Evolutionary conservation across 2,113 vertebrate species (phyloP).

Genomic region (Plectropomus leopardus): DNA sequence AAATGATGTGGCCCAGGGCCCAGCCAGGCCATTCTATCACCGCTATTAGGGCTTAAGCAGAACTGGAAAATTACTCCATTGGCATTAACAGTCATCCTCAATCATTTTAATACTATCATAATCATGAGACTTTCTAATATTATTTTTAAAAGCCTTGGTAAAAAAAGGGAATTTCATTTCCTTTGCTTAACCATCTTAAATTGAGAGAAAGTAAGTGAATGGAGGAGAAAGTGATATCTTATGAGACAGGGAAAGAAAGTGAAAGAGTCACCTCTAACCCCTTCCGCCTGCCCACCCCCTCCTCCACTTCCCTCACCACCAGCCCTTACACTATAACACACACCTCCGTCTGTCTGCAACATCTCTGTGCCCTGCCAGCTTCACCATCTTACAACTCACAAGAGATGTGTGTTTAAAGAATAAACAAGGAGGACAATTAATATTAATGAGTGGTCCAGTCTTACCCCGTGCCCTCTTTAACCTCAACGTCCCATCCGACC

Average conservation of each 20-base stretch:
- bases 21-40: slow-evolving; percentile 74
- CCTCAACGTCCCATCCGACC: slow-evolving; percentile 25
- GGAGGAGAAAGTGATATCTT: slow-evolving; percentile 63
- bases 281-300: neutral
- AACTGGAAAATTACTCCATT: slow-evolving; percentile 80
- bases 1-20: slow-evolving; percentile 77
- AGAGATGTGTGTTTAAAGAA: slow-evolving; percentile 61
- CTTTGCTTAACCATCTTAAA: slow-evolving; percentile 75
- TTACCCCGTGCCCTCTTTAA: slow-evolving; percentile 42
- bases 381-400: slow-evolving; percentile 56
- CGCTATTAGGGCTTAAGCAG: slow-evolving; percentile 78
- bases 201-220: slow-evolving; percentile 66
- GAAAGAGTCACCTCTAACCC: slow-evolving; percentile 57
- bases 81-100: slow-evolving; percentile 81
- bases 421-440: slow-evolving; percentile 70
- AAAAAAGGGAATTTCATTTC: slow-evolving; percentile 78
- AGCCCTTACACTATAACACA: slow-evolving; percentile 19
- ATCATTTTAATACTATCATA: slow-evolving; percentile 83
- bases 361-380: slow-evolving; percentile 45
- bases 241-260: slow-evolving; percentile 51
- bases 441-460: slow-evolving; percentile 71
- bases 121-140: slow-evolving; percentile 80
- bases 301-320: slow-evolving; percentile 6
- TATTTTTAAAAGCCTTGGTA: slow-evolving; percentile 79
- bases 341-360: slow-evolving; percentile 44